Percentiles rank a stretch among this genome's conserved stretches.
phyloP scores from a whole-genome alignment of 37 sponge, comb jelly and placozoan genomes.

The Mnemiopsis leidyi region DNA sequence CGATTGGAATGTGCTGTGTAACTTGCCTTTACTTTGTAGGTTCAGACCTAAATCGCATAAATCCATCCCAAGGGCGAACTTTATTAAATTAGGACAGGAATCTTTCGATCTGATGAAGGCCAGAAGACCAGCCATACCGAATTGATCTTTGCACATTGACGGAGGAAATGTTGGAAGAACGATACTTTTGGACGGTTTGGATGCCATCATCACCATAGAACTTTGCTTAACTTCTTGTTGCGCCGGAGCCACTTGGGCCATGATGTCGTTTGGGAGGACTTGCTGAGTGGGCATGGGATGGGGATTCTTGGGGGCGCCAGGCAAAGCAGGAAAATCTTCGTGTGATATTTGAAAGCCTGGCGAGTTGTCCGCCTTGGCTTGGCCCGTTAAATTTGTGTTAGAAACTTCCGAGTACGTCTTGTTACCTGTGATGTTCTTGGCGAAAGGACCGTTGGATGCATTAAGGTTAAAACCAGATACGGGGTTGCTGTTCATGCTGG shows the following conservation, averaged over 20 bases:
- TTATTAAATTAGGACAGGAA: slow-evolving; percentile 88
- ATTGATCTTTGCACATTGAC: slow-evolving; percentile 98
- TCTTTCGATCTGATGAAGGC: slow-evolving; percentile 97
- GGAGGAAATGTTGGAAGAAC: slow-evolving; percentile 83
- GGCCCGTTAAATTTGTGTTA: slow-evolving; percentile 30
- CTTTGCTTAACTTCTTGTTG: not conserved
- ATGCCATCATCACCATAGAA: not conserved
- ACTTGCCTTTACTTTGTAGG: slow-evolving; percentile 84
- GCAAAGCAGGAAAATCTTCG: slow-evolving; percentile 99
- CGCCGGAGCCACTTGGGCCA: not conserved
- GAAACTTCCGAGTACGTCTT: slow-evolving; percentile 57
- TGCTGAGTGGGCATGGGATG: slow-evolving; percentile 20
- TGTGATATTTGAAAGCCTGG: slow-evolving; percentile 95
- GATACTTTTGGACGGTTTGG: slow-evolving; percentile 37
- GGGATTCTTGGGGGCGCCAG: slow-evolving; percentile 72
- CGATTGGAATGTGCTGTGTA: slow-evolving; percentile 91
- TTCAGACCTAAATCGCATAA: slow-evolving; percentile 94
- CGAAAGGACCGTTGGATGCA: not conserved
- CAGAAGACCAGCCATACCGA: slow-evolving; percentile 97
- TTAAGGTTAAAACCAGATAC: not conserved
- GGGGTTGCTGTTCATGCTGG: not conserved
- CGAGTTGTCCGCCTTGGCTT: slow-evolving; percentile 69
- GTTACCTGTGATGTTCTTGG: not conserved
- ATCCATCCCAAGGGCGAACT: slow-evolving; percentile 97
- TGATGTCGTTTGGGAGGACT: not conserved